Evolutionary conservation across 2,113 vertebrate genomes (phyloP).

Genomic region (Ceyx melanurus): DNA sequence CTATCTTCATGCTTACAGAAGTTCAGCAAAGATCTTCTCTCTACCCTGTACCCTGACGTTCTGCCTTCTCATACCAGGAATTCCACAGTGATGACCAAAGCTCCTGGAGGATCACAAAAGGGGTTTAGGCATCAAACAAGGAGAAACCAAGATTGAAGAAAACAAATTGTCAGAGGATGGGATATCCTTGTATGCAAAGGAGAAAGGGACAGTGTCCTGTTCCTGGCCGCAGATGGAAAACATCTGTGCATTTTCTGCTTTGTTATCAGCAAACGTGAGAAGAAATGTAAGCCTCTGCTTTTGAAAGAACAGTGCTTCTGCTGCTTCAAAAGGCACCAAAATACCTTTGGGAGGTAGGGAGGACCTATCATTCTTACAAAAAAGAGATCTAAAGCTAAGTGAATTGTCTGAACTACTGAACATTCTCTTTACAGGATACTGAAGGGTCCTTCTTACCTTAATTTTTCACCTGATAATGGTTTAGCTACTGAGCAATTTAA

Average conservation of each 20-base stretch:
- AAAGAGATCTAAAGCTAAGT: not conserved
- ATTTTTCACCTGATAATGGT: not conserved
- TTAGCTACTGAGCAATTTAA: not conserved
- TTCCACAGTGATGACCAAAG: conserved; percentile 58
- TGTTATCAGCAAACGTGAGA: not conserved
- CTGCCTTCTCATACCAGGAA: conserved; percentile 54
- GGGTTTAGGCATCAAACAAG: not conserved
- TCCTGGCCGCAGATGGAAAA: not conserved
- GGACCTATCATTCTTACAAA: not conserved
- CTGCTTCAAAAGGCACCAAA: not conserved
- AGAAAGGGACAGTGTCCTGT: not conserved
- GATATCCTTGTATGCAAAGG: not conserved
- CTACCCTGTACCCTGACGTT: not conserved
- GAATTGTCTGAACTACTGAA: not conserved
- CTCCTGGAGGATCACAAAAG: conserved; percentile 7
- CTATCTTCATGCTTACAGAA: conserved; percentile 43
- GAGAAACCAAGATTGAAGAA: not conserved
- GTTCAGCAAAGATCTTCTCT: not conserved
- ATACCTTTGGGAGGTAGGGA: not conserved
- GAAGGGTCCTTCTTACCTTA: not conserved
- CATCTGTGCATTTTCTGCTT: not conserved
- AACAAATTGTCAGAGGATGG: not conserved
- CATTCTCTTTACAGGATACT: not conserved
- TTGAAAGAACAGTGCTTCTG: not conserved
- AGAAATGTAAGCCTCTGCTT: not conserved